Evolutionary conservation across 2,888 invertebrate species (phyloP), one percentile per base, ranked within the genome.

Genomic region (Lycophotia porphyrea): DNA sequence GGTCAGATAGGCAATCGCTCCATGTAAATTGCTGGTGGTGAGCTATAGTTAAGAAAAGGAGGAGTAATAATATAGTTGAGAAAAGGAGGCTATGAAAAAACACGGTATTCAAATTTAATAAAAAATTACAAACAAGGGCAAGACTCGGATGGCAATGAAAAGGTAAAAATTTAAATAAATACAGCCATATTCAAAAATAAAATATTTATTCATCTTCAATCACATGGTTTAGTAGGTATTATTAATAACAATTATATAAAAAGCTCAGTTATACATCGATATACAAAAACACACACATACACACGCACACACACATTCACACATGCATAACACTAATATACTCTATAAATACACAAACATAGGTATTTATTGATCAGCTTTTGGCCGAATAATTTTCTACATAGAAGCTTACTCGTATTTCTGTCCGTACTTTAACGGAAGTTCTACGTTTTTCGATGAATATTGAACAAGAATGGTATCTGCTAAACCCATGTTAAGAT

Each of bases 171-270:
- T n/a, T 4, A 13, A 63, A 73, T n/a, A 31, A 81, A 82, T 52
- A 36, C 66, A 60, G 15, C 69, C 34, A 13, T 78, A 81, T 64
- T 49, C 73, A 89, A 91, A 90, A 91, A 91, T 92, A 92, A 90
- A 93, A 91, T 92, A 92, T 90, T 90, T 89, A 91, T 90, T 88
- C 80, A 87, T 88, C 87, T 90, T 85, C 84, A 90, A 89, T 89
- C 90, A 89, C 88, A 90, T 90, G 85, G 84, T 90, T 87, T 78
- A 84, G 83, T 87, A 89, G 34, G 13, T 44, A 68, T 88, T 88
- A 77, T 81, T 81, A 88, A 91, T 91, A 92, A 92, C 91, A 91
- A 89, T 92, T 87, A 91, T 65, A 92, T 89, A 92, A 91, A 90
- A 80, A 86, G 86, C 87, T 85, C 81, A 71, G 74, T 78, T 79